Evolutionary conservation across 2,888 invertebrate species (phyloP), one percentile per base, ranked within the genome.

Genomic region (Tridacna gigas): DNA sequence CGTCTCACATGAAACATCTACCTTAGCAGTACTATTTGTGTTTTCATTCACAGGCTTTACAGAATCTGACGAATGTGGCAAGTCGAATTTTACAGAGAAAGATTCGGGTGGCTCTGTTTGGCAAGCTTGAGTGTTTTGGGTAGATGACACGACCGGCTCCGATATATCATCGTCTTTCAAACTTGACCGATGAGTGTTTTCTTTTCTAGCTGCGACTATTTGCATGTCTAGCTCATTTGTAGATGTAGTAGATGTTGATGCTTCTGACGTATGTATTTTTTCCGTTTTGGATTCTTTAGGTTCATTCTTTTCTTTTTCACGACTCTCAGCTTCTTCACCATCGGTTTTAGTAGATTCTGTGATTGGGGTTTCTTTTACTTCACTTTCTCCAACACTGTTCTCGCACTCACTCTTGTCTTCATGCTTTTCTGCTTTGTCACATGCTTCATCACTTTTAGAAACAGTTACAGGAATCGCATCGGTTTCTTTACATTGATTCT

Each of bases 111-210:
- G 80, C 60, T 87, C 87, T n/a, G 87, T 87, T 81, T 87, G 87
- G 71, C 87, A 87, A 56, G 83, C 84, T 80, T 87, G 87, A 9
- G 87, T 87, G 66, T 87, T 87, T 77, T 87, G 87, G 15, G 87
- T 87, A 7, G 87, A 87, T 37, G 87, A 87, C n/a, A 87, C 87
- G 47, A 87, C 82, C 7, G 84, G 87, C 69, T 87, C 87, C 25
- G 87, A 87, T 11, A 85, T 79, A 48, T 82, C 79, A 37, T 87
- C 84, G 25, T 84, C 83, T 25, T 80, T 87, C n/a, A 82, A 45
- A 22, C 25, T 67, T 45, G 67, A 45, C 28, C 26, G 13, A 28
- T 65, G 25, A 25, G 15, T 18, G 18, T 20, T 45, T 20, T 71
- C 63, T 63, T 25, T 63, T 37, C 7, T 71, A 22, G 47, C 22